Conservation (phyloP, 2,888 invertebrate species). For the Entomobrya proxima region DNA sequence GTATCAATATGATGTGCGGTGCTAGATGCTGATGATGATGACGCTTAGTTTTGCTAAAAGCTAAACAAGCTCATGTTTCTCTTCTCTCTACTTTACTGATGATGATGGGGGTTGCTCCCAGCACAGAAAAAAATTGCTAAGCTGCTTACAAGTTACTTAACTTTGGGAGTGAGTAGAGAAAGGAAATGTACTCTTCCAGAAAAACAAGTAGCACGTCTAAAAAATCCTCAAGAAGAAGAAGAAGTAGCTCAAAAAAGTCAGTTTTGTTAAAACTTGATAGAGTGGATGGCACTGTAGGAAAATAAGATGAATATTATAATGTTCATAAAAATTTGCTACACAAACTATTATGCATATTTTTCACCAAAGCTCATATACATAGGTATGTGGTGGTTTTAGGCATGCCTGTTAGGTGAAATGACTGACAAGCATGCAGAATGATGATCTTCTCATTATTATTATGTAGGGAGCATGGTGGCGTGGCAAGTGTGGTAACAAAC, state of each 20-base stretch:
- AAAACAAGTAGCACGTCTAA: constrained; percentile 46
- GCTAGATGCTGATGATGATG: not conserved
- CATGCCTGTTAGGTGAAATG: constrained; percentile 19
- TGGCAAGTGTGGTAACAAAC: constrained; percentile 42
- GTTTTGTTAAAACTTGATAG: not conserved
- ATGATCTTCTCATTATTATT: constrained; percentile 27
- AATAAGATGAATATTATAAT: not conserved
- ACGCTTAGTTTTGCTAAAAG: too few species aligned
- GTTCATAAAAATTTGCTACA: too few species aligned
- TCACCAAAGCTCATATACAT: not conserved
- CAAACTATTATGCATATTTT: not conserved
- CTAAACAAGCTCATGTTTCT: constrained; percentile 33
- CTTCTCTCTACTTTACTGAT: not conserved
- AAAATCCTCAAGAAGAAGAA: not conserved
- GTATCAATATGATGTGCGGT: not conserved
- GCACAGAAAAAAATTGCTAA: constrained; percentile 2
- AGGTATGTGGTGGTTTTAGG: not conserved
- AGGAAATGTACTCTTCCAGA: constrained; percentile 47
- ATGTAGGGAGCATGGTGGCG: constrained; percentile 32
- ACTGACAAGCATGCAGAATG: constrained; percentile 41
- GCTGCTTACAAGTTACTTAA: constrained; percentile 16
- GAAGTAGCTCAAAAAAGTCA: constrained; percentile 6
- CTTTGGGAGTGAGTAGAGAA: not conserved
- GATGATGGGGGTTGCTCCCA: not conserved
- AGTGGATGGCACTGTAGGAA: constrained; percentile 9